These are phyloP conservation scores for Melolontha melolontha DNA, from an alignment of 2,888 invertebrate genomes.

Conservation along the genomic window DNA sequence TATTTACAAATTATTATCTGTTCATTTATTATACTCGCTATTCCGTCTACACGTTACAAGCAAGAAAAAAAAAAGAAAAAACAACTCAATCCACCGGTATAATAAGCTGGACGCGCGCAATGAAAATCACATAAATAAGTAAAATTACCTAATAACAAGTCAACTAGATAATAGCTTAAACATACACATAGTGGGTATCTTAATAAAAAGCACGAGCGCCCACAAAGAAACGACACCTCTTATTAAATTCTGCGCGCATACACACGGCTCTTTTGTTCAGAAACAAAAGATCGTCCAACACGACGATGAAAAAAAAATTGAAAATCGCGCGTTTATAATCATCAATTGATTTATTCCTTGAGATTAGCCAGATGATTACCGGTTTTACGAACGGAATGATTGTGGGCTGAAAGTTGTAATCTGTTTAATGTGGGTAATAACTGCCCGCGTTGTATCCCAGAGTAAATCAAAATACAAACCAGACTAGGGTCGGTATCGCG, in stretches of 20 bases:
- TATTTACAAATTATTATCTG: no score
- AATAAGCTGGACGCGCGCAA: background rate
- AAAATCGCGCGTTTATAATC: constrained; percentile 6
- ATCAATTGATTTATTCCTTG: constrained; percentile 20
- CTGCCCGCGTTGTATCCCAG: constrained; percentile 10
- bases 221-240: background rate
- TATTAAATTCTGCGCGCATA: no score
- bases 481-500: no score
- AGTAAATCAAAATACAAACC: constrained; percentile 4
- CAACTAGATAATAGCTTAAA: constrained; percentile 17
- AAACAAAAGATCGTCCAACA: constrained; percentile 2
- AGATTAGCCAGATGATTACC: constrained; percentile 21
- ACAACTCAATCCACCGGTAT: no score
- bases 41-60: no score
- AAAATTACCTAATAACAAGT: constrained; percentile 14
- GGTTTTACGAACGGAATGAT: constrained; percentile 19
- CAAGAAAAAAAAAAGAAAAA: no score
- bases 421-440: constrained; percentile 30
- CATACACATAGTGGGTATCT: constrained; percentile 1
- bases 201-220: constrained; percentile 2
- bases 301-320: background rate
- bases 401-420: constrained; percentile 22
- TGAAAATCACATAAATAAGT: constrained; percentile 12
- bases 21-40: no score
- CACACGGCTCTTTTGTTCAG: no score